Percentiles rank a stretch among this genome's conserved stretches.
Conservation (phyloP, 2,888 invertebrate species). For the Ephialtes manifestator region DNA sequence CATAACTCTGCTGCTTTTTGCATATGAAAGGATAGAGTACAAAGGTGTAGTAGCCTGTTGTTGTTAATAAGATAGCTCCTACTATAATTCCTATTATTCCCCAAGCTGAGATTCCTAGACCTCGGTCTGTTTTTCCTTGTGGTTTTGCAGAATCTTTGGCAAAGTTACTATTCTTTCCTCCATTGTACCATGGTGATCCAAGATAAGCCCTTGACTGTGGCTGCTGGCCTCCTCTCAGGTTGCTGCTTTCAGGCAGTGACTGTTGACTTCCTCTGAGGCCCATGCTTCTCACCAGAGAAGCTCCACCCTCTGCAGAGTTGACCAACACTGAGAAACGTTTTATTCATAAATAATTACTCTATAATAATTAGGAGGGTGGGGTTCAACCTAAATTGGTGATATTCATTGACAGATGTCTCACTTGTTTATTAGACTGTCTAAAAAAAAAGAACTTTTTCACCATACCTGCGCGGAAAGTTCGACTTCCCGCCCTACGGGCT, state of each 20-base stretch:
- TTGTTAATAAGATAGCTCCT: constrained; percentile 86
- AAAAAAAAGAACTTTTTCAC: no score
- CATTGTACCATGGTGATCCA: constrained; percentile 6
- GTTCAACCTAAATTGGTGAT: no score
- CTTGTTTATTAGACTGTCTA: no score
- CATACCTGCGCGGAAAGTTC: no score
- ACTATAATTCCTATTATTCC: constrained; percentile 88
- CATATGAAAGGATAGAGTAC: constrained; percentile 90
- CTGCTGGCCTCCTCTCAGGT: constrained; percentile 10
- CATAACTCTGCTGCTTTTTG: constrained; percentile 87
- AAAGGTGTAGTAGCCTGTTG: constrained; percentile 89
- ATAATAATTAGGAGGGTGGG: not conserved
- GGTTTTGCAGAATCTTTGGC: constrained; percentile 2
- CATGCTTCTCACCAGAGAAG: constrained; percentile 25
- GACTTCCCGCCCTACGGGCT: no score
- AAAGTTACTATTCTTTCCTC: not conserved
- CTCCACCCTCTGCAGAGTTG: constrained; percentile 49
- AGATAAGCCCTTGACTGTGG: not conserved
- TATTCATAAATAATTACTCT: not conserved
- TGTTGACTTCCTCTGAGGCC: constrained; percentile 18
- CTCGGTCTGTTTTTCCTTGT: not conserved
- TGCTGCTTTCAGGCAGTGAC: not conserved
- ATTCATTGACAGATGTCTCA: no score
- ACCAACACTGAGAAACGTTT: constrained; percentile 31
- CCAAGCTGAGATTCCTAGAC: constrained; percentile 88